phyloP scores from a whole-genome alignment of 2,888 invertebrate genomes.

The Sussaba pulchella region DNA sequence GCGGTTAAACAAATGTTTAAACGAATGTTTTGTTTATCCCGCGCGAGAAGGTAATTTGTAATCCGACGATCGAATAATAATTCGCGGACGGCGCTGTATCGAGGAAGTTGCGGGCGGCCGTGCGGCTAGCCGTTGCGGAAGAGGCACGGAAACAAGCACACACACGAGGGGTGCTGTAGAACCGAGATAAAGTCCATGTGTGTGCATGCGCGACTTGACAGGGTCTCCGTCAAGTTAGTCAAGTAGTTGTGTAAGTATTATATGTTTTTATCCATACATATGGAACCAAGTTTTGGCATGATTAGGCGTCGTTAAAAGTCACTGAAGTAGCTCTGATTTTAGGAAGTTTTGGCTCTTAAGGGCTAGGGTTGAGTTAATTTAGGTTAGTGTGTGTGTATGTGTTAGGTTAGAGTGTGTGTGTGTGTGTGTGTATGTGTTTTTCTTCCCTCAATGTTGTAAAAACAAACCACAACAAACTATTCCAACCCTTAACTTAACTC shows the following conservation, averaged over 20 bases:
- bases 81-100: conserved; percentile 37
- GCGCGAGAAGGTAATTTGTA: conserved; percentile 56
- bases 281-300: too few relatives aligned
- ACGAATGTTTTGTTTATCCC: conserved; percentile 64
- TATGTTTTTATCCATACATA: too few relatives aligned
- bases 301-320: too few relatives aligned
- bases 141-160: conserved; percentile 63
- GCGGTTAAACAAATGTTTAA: conserved; percentile 77
- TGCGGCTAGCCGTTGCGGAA: conserved; percentile 54
- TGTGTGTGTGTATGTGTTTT: too few relatives aligned
- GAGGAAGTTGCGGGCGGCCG: conserved; percentile 72
- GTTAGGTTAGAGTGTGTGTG: too few relatives aligned
- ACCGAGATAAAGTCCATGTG: conserved; percentile 55
- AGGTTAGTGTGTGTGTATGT: too few relatives aligned
- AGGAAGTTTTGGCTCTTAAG: too few relatives aligned
- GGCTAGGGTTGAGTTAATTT: too few relatives aligned
- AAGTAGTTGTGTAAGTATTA: conserved; percentile 2
- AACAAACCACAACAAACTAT: too few relatives aligned
- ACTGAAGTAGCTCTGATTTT: too few relatives aligned
- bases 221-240: conserved; percentile 20
- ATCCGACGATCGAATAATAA: conserved; percentile 35
- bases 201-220: conserved; percentile 39
- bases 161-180: conserved; percentile 52
- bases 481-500: too few relatives aligned
- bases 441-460: too few relatives aligned